phyloP scores from a whole-genome alignment of 2,797 vertebrate genomes.

The Characodon lateralis region DNA sequence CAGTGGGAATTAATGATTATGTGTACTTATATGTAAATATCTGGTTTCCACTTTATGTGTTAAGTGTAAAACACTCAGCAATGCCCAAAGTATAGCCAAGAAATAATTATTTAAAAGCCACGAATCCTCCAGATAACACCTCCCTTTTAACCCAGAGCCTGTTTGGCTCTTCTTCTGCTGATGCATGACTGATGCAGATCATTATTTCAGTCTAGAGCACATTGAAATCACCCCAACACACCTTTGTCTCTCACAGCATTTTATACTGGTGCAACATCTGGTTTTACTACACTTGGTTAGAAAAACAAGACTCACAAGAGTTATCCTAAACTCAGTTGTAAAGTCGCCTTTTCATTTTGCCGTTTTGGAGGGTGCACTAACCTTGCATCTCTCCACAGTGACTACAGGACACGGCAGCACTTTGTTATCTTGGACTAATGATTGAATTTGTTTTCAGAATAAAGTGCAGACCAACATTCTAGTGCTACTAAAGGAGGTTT shows the following conservation, averaged over 20 bases:
- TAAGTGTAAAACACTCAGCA: not conserved
- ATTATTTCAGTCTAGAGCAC: constrained; percentile 60
- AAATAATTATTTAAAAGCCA: constrained; percentile 6
- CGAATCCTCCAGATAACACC: not conserved
- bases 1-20: not conserved
- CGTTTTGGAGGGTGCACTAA: constrained; percentile 30
- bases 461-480: constrained; percentile 17
- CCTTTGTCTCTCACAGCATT: constrained; percentile 43
- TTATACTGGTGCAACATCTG: constrained; percentile 66
- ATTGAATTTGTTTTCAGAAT: constrained; percentile 17
- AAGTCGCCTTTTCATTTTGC: constrained; percentile 42
- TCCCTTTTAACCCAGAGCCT: constrained; percentile 48
- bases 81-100: not conserved
- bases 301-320: constrained; percentile 41
- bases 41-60: constrained; percentile 5
- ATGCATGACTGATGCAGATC: constrained; percentile 75
- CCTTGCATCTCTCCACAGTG: constrained; percentile 7
- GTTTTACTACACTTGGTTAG: constrained; percentile 65
- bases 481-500: constrained; percentile 25
- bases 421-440: constrained; percentile 13
- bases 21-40: constrained; percentile 2
- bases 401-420: constrained; percentile 16
- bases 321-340: constrained; percentile 46
- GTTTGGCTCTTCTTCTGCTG: constrained; percentile 61
- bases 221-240: constrained; percentile 58